Evolutionary conservation across 2,797 vertebrate genomes (phyloP).

Genomic region (Melanotaenia maccullochi): DNA sequence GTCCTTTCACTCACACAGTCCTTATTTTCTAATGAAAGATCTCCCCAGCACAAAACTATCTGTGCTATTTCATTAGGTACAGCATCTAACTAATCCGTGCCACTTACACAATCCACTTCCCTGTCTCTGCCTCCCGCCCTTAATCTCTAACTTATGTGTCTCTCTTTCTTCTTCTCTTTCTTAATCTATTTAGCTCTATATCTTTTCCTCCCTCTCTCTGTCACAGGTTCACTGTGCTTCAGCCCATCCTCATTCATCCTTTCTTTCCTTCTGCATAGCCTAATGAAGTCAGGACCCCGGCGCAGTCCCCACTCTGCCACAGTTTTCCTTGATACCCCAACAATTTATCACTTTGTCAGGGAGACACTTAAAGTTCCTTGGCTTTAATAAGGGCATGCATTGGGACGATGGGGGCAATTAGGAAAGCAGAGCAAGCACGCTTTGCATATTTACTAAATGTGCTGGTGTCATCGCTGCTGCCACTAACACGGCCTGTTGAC

Average conservation of each 20-base stretch:
- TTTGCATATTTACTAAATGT: slow-evolving; percentile 99
- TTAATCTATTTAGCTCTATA: slow-evolving; percentile 46
- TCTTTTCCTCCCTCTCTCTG: slow-evolving; percentile 35
- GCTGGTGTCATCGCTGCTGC: slow-evolving; percentile 87
- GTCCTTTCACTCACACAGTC: slow-evolving; percentile 37
- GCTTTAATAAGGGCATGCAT: slow-evolving; percentile 98
- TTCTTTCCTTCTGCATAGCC: slow-evolving; percentile 90
- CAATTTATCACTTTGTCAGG: slow-evolving; percentile 99
- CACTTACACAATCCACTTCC: slow-evolving; percentile 46
- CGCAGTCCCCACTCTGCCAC: slow-evolving; percentile 86
- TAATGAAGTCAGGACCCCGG: slow-evolving; percentile 97
- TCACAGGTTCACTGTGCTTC: slow-evolving; percentile 81
- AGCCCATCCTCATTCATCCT: slow-evolving; percentile 93
- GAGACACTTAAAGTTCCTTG: slow-evolving; percentile 97
- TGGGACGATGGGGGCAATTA: slow-evolving; percentile 95
- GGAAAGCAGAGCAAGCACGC: slow-evolving; percentile 86
- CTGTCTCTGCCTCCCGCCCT: slow-evolving; percentile 36
- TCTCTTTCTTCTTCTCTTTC: slow-evolving; percentile 36
- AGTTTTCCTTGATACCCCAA: slow-evolving; percentile 92
- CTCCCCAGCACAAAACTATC: slow-evolving; percentile 62
- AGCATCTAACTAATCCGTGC: slow-evolving; percentile 62
- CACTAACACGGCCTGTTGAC: slow-evolving; percentile 96
- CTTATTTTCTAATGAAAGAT: slow-evolving; percentile 59
- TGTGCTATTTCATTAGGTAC: slow-evolving; percentile 79
- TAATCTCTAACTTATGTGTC: slow-evolving; percentile 29